A percentile compares a stretch with the other conserved stretches of the same genome.
Conservation (phyloP, 2,797 vertebrate species). For the Poecilia picta region DNA sequence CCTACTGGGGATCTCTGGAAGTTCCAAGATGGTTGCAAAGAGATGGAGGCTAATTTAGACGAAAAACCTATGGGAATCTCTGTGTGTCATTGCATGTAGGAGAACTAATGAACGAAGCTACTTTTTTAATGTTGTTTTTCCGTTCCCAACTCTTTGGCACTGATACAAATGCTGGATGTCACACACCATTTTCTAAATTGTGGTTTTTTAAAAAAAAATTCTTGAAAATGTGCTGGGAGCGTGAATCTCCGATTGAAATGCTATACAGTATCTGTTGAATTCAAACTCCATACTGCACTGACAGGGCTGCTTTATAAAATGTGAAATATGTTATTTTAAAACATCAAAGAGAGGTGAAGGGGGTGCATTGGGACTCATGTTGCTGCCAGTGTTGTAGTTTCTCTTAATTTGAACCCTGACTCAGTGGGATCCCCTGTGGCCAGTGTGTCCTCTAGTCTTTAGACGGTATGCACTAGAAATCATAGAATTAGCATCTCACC, state of each 20-base stretch:
- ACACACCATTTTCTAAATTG: neutral
- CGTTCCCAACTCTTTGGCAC: neutral
- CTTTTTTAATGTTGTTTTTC: neutral
- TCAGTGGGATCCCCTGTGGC: too few species aligned
- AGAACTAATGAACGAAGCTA: neutral
- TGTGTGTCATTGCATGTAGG: neutral
- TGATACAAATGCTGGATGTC: neutral
- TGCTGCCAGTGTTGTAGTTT: neutral
- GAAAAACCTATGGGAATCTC: neutral
- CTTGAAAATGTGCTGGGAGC: neutral
- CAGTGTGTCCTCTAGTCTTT: neutral
- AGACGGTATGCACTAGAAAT: neutral
- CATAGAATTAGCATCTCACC: neutral
- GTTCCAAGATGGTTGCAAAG: neutral
- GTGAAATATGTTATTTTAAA: neutral
- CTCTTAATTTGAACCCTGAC: neutral
- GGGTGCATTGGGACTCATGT: neutral
- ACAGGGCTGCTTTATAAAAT: neutral
- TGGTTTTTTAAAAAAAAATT: neutral
- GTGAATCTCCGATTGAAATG: neutral
- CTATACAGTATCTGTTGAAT: neutral
- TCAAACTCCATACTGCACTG: neutral
- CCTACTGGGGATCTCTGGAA: constrained; percentile 4
- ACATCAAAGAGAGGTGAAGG: neutral
- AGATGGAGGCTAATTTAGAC: neutral